Base-by-base conservation (phyloP, 2,888 invertebrate genomes). In the Caenorhabditis uteleia region DNA sequence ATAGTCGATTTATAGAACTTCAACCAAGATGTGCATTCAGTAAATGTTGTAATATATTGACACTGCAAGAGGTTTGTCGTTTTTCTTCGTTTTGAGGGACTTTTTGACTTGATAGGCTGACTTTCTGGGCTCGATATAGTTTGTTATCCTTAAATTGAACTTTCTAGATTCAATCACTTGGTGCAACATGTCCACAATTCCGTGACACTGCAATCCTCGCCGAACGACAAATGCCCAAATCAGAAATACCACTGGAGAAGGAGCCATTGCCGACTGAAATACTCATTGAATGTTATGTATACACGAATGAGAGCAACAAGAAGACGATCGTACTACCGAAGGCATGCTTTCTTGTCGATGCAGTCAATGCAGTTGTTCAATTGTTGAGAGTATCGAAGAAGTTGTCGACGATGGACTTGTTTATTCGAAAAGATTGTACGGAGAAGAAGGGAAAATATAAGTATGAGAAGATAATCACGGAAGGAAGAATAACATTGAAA, bases 291-390 rank as follows among this genome's bases (percentile, higher is more conserved):
- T 75, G 74, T 48, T 69, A 58, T 26, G 36, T 71, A 23, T 68
- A 74, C 44, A 64, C 68, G 16, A 55, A 38, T 29, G 71, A 75
- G 36, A 49, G 43, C 18, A 67, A 54, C 33, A 68, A 62, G 47
- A 70, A 70, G 44, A 48, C 62, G 10, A 70, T 75, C 39, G 61
- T 64, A 7, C 44, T 74, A 2, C 72, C 73, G 12, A 61, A 62
- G 29, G 26, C 34, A 0, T 49, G 46, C 18, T 39, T 43, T 16
- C 29, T 70, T 29, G 56, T 40, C 25, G 75, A 73, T 45, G 68
- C 73, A 27, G 27, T 73, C 39, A 65, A 55, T 5, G 70, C 75
- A 16, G 58, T 73, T 31, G 59, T 73, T 44, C 73, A 70, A 38
- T 40, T 75, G 20, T 42, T 65, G 44, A 45, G 60, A 29, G 55